A percentile compares a stretch with the other conserved stretches of the same genome.
phyloP scores from a whole-genome alignment of 2,888 invertebrate species.

The Thereva nobilitata region DNA sequence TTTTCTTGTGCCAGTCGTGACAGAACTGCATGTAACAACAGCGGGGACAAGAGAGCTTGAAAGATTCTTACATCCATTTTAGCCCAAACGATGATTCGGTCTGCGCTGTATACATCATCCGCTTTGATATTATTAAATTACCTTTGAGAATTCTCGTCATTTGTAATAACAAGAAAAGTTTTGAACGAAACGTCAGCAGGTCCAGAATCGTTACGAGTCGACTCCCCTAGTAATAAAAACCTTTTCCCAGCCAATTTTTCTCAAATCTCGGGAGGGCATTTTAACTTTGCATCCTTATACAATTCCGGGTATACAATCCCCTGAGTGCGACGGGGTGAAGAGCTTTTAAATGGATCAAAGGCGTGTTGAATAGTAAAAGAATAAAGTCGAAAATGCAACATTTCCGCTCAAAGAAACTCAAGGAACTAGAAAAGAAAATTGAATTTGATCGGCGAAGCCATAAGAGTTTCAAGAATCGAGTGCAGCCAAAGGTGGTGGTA shows the following conservation, averaged over 20 bases:
- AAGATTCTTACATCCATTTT: slow-evolving; percentile 7
- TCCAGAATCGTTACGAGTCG: slow-evolving; percentile 2
- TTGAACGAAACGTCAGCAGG: slow-evolving; percentile 8
- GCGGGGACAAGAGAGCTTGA: slow-evolving; percentile 15
- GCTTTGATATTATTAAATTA: slow-evolving; percentile 32
- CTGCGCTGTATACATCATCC: slow-evolving; percentile 16
- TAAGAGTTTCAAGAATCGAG: slow-evolving; percentile 14
- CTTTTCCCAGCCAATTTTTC: slow-evolving; percentile 14
- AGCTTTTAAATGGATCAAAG: slow-evolving; percentile 4
- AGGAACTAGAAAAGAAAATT: slow-evolving; percentile 30
- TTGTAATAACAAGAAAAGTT: slow-evolving; percentile 8
- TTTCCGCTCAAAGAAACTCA: slow-evolving; percentile 7
- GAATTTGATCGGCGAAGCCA: slow-evolving; percentile 34
- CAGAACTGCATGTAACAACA: not conserved
- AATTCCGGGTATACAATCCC: not conserved
- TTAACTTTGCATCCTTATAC: slow-evolving; percentile 24
- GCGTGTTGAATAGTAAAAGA: slow-evolving; percentile 10
- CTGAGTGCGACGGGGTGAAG: not conserved
- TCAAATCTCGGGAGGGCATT: slow-evolving; percentile 25
- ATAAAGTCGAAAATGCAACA: slow-evolving; percentile 12
- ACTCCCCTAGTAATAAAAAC: slow-evolving; percentile 21
- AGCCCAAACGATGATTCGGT: slow-evolving; percentile 11
- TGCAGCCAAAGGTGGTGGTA: slow-evolving; percentile 26
- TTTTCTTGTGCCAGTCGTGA: not conserved
- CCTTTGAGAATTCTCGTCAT: slow-evolving; percentile 24